Base-by-base conservation (phyloP, 1,140 invertebrate genomes). In the Hypsibius dujardini region DNA sequence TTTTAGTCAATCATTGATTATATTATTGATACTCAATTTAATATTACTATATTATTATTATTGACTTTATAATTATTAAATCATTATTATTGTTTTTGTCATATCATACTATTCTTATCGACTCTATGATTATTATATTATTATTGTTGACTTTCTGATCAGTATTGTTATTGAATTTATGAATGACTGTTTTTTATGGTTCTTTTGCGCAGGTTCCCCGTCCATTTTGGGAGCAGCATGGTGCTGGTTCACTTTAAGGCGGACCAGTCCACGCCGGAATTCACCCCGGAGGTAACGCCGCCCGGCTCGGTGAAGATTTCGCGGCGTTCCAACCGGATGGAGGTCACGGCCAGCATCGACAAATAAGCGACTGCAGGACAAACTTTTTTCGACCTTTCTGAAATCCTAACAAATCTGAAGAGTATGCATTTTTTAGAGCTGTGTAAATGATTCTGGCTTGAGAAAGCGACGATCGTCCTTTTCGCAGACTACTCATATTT, bases 311-410 rank as follows among this genome's bases (percentile, higher is more conserved):
- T 85, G 70, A 82, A 87, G 72, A 86, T 90, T 47, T 79, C 85
- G 73, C 83, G 88, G 45, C 87, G 87, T 82, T 86, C 84, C 74
- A 87, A 86, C 80, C 85, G 86, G 76, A 86, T 90, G 85, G 88
- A 90, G 80, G 85, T 89, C 42, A 15, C 62, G 7, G 7, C n/a
- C 50, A 56, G 50, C n/a, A 7, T 56, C 7, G 50, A 56, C 50
- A 56, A 56, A n/a, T 56, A 56, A 56, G n/a, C 7, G n/a, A 56
- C 7, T 7, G 50, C 50, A 56, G n/a, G 7, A 56, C 50, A 56
- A 12, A 56, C n/a, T n/a, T 7, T 7, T n/a, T 7, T 7, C 50
- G 50, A 12, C 50, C n/a, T 56, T 7, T 12, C 50, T n/a, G 50
- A 56, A 56, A 56, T 12, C 50, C 7, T 56, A n/a, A 7, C 7